These are phyloP conservation scores for Cheilosia urbana DNA, from an alignment of 2,888 invertebrate species.

Conservation along the genomic window DNA sequence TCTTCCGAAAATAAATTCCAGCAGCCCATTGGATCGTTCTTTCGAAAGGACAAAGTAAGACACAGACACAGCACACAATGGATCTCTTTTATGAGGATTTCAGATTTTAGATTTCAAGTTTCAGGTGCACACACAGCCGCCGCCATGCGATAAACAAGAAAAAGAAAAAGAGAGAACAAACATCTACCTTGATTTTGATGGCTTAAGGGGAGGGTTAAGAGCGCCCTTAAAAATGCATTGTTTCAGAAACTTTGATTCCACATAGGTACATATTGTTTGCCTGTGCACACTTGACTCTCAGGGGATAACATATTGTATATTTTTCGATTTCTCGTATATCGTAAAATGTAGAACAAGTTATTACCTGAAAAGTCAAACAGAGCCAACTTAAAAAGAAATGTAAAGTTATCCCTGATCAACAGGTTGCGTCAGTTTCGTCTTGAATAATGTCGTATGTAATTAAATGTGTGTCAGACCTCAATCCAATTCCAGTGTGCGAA, in stretches of 20 bases:
- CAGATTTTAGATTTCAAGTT: not conserved
- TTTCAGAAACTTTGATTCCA: not conserved
- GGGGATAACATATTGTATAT: conserved; percentile 66
- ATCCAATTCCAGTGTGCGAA: conserved; percentile 5
- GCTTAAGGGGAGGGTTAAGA: conserved; percentile 3
- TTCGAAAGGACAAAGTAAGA: conserved; percentile 29
- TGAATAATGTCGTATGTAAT: conserved; percentile 12
- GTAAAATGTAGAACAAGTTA: conserved; percentile 74
- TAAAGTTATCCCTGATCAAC: conserved; percentile 3
- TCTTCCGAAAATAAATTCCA: conserved; percentile 23
- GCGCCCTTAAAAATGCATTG: conserved; percentile 14
- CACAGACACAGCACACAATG: conserved; percentile 16
- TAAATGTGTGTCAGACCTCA: conserved; percentile 20
- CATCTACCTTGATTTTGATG: conserved; percentile 13
- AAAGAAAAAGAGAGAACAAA: conserved; percentile 1
- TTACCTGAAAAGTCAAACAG: conserved; percentile 49
- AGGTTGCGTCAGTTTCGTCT: not conserved
- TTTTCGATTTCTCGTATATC: conserved; percentile 73
- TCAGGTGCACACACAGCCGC: conserved; percentile 10
- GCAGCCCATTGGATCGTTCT: not conserved
- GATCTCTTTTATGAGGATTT: conserved; percentile 19
- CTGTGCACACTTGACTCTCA: conserved; percentile 51
- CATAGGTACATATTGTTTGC: not conserved
- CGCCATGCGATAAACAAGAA: not conserved
- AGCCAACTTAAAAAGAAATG: conserved; percentile 6